Conservation (phyloP, 2,797 vertebrate genomes). For the Amphiprion clarkii region DNA sequence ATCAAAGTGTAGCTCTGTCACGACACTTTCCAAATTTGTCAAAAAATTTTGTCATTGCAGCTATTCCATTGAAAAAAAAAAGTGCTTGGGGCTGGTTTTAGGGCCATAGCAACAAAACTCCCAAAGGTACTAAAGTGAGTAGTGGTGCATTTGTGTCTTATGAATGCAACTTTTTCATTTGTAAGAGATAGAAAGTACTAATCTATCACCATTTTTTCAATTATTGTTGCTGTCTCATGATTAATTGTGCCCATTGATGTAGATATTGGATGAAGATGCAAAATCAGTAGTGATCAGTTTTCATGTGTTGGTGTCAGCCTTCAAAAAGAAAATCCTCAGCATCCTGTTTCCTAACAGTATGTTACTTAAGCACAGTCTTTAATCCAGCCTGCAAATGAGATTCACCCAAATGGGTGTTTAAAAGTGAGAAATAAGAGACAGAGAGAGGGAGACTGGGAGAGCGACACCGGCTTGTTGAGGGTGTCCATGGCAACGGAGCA, state of each 20-base stretch:
- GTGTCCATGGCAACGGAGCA: constrained; percentile 81
- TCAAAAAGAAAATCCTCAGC: neutral
- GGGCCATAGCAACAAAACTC: neutral
- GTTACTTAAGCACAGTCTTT: constrained; percentile 7
- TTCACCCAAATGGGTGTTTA: constrained; percentile 34
- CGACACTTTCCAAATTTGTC: neutral
- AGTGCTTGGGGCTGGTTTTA: neutral
- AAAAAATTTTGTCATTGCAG: neutral
- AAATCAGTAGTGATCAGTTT: neutral
- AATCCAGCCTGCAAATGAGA: constrained; percentile 50
- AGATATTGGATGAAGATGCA: neutral
- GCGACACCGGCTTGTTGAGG: constrained; percentile 57
- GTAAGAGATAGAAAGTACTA: no score
- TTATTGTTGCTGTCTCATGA: no score
- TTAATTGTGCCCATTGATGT: no score
- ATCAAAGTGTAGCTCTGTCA: neutral
- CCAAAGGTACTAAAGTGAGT: neutral
- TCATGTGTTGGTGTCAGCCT: neutral
- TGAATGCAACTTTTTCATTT: neutral
- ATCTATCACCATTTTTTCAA: no score
- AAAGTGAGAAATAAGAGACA: constrained; percentile 34
- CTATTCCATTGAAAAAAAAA: neutral
- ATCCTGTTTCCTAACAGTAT: neutral
- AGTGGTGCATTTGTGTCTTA: neutral
- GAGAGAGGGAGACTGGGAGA: constrained; percentile 18